Evolutionary conservation across 2,113 vertebrate species (phyloP), one percentile per base, ranked within the genome.

Genomic region (Myotis davidii): DNA sequence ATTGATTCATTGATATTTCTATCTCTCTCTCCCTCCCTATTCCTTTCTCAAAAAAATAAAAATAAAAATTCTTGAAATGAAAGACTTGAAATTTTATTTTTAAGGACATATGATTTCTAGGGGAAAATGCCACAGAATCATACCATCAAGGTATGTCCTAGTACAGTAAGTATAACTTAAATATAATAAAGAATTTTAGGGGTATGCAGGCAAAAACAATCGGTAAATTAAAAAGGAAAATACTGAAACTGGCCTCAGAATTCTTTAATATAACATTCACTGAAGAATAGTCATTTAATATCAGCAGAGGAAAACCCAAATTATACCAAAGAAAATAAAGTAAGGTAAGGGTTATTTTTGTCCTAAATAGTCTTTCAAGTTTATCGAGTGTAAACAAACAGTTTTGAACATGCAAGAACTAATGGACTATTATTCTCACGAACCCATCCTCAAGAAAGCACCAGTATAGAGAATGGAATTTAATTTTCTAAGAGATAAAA

Each of bases 11-110:
- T 56, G 9, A 23, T 56, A 21, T 56, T 56, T 56, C 54, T 56
- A 13, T 48, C 48, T 48, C 54, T 56, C 8, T 8, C 42, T 42
- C 42, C 42, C 54, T 56, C 20, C 54, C 54, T 2, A 8, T 25
- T 25, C 56, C 56, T 59, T 59, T 25, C 56, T 59, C 21, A 39
- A 25, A 59, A 59, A 59, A 45, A 45, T 10, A 84, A 82, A 70
- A 81, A 52, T 6, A 61, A 83, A 42, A 21, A 82, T 82, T 88
- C 13, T 59, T 59, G n/a, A 89, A 94, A 94, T 76, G 18, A 95
- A 82, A 67, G 16, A 64, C 1, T 20, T 85, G 3, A 64, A 34
- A 81, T 79, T 90, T 81, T 17, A 61, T 34, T 94, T 72, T 65
- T 34, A 79, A 64, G 39, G 2, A 64, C 65, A n/a, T 2, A 20